Conservation (phyloP, 2,113 vertebrate genomes). For the Eurystomus gularis region DNA sequence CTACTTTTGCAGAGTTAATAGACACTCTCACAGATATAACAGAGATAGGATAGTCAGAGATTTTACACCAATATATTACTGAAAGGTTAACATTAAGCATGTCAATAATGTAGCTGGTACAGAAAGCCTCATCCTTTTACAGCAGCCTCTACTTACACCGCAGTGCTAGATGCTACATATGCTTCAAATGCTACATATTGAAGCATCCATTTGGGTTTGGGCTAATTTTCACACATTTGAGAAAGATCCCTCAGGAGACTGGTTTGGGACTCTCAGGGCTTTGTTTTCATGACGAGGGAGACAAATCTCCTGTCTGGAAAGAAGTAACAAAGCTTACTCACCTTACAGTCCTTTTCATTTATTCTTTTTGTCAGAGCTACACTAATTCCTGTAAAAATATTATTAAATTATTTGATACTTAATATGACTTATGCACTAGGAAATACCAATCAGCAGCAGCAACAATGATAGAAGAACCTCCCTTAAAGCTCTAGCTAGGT, state of each 20-base stretch:
- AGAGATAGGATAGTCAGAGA: conserved; percentile 55
- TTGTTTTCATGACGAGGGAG: neutral
- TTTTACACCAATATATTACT: neutral
- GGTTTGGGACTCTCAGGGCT: neutral
- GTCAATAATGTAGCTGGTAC: neutral
- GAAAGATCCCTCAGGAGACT: neutral
- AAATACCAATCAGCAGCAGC: neutral
- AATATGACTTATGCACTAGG: neutral
- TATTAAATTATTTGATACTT: neutral
- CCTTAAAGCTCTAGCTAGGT: neutral
- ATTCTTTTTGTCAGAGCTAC: neutral
- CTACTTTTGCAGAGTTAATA: conserved; percentile 79
- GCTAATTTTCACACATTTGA: neutral
- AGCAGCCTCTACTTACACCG: neutral
- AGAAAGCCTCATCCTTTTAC: neutral
- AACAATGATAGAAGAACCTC: neutral
- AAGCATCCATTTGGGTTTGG: neutral
- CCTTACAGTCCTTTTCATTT: neutral
- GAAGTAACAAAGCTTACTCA: neutral
- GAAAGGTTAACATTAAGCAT: neutral
- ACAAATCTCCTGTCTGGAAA: neutral
- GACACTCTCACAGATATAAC: conserved; percentile 72
- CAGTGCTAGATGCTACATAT: too few species aligned
- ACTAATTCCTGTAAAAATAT: neutral
- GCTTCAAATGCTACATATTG: neutral